These are phyloP conservation scores for Orgyia antiqua DNA, from an alignment of 2,888 invertebrate species.

Conservation along the genomic window DNA sequence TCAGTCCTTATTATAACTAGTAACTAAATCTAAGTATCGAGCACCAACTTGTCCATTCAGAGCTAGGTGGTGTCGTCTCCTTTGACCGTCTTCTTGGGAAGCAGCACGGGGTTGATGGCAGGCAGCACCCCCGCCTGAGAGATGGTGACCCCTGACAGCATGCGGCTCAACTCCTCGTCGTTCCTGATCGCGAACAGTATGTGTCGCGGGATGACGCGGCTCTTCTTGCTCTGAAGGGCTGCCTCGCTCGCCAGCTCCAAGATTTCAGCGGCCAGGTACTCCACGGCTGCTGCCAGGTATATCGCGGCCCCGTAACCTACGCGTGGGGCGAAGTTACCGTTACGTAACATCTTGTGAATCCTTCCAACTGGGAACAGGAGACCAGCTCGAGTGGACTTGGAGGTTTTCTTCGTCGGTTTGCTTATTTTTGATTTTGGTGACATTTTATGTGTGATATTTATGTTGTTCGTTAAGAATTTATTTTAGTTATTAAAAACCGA, in stretches of 20 bases:
- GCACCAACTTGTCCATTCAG: too few relatives aligned
- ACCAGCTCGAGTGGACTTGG: conserved; percentile 70
- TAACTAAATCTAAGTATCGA: too few relatives aligned
- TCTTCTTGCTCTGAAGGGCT: conserved; percentile 82
- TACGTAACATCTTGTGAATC: conserved; percentile 75
- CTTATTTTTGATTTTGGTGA: conserved; percentile 6
- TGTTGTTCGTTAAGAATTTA: background rate
- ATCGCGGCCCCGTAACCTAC: conserved; percentile 74
- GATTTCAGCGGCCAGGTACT: conserved; percentile 83
- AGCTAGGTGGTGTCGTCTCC: too few relatives aligned
- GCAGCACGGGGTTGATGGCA: conserved; percentile 37
- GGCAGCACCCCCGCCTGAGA: conserved; percentile 51
- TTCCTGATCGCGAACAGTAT: conserved; percentile 49
- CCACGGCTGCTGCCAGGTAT: conserved; percentile 77
- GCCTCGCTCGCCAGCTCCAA: conserved; percentile 81
- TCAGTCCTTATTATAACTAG: conserved; percentile 2
- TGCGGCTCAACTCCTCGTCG: conserved; percentile 48
- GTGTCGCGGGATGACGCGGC: conserved; percentile 54
- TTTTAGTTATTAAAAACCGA: background rate
- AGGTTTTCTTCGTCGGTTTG: conserved; percentile 31
- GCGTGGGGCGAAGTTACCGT: conserved; percentile 79
- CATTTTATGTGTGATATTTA: conserved; percentile 30
- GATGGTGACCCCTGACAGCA: conserved; percentile 46
- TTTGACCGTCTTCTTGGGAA: conserved; percentile 51
- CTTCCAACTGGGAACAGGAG: conserved; percentile 76